A percentile compares a stretch with the other conserved stretches of the same genome.
Evolutionary conservation across 2,797 vertebrate species (phyloP).

Genomic region (Potorous gilbertii): DNA sequence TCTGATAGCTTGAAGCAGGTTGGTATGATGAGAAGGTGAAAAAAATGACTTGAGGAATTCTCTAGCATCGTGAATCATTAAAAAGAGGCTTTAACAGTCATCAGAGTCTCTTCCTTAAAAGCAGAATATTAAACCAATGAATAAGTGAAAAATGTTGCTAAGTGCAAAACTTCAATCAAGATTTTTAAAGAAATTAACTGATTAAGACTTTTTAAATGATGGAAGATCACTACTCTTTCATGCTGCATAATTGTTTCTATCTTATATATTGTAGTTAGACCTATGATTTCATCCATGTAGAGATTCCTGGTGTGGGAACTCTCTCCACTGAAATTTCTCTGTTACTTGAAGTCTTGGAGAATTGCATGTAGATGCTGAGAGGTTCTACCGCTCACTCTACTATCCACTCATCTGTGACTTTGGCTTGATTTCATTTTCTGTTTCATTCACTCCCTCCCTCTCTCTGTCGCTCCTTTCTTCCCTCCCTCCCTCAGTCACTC

Average conservation of each 20-base stretch:
- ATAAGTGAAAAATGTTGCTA: not conserved
- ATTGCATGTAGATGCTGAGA: not conserved
- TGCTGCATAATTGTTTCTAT: not conserved
- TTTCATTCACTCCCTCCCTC: conserved; percentile 16
- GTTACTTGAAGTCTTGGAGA: not conserved
- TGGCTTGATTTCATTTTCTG: conserved; percentile 44
- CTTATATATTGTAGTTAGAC: not conserved
- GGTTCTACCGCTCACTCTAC: conserved; percentile 17
- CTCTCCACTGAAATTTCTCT: not conserved
- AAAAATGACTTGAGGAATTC: conserved; percentile 1
- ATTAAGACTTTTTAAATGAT: not conserved
- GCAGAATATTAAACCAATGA: not conserved
- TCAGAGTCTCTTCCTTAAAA: not conserved
- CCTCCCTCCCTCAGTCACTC: not conserved
- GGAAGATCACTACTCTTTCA: not conserved
- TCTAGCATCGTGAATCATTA: not conserved
- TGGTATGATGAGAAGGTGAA: not conserved
- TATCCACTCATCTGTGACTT: conserved; percentile 10
- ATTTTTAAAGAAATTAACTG: not conserved
- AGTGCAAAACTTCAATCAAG: not conserved
- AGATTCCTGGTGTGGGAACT: not conserved
- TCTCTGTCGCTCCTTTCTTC: not conserved
- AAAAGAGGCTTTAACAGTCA: not conserved
- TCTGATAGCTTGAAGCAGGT: not conserved
- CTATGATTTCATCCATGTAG: not conserved